Percentiles rank a stretch among this genome's conserved stretches.
These are phyloP conservation scores for Lasioglossum figueresi DNA, from an alignment of 2,888 invertebrate species.

Conservation along the genomic window DNA sequence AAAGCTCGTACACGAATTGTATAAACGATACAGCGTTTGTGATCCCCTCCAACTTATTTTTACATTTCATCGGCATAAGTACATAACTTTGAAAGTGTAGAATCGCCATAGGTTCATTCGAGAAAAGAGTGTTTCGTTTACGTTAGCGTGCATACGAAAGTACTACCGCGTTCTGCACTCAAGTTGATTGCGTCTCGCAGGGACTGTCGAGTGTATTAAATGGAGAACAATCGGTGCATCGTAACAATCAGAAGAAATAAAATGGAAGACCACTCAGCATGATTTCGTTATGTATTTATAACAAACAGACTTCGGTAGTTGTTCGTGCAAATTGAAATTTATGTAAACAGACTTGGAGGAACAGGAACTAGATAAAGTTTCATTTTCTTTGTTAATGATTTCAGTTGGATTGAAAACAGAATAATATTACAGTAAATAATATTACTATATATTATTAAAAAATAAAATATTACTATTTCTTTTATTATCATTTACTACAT, in stretches of 20 bases:
- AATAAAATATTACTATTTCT: too few species aligned
- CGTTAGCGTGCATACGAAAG: constrained; percentile 62
- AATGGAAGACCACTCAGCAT: not conserved
- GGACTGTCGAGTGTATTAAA: constrained; percentile 71
- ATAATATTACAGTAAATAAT: too few species aligned
- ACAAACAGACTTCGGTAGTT: not conserved
- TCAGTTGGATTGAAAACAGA: not conserved
- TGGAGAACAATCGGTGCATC: constrained; percentile 51
- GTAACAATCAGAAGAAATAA: constrained; percentile 36
- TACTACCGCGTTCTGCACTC: constrained; percentile 77
- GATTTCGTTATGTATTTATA: constrained; percentile 2
- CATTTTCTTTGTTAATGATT: not conserved
- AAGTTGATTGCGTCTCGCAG: constrained; percentile 79
- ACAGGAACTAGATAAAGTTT: not conserved
- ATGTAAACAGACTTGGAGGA: not conserved
- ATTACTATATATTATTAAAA: too few species aligned
- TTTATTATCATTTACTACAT: too few species aligned
- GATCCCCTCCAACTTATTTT: not conserved
- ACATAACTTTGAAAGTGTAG: constrained; percentile 35
- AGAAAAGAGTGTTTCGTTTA: constrained; percentile 47
- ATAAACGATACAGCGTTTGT: not conserved
- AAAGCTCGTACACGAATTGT: too few species aligned
- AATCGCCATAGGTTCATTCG: constrained; percentile 14
- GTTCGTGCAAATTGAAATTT: not conserved
- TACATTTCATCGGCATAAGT: constrained; percentile 20